Conservation (phyloP, 2,797 vertebrate species). For the Spondyliosoma cantharus region DNA sequence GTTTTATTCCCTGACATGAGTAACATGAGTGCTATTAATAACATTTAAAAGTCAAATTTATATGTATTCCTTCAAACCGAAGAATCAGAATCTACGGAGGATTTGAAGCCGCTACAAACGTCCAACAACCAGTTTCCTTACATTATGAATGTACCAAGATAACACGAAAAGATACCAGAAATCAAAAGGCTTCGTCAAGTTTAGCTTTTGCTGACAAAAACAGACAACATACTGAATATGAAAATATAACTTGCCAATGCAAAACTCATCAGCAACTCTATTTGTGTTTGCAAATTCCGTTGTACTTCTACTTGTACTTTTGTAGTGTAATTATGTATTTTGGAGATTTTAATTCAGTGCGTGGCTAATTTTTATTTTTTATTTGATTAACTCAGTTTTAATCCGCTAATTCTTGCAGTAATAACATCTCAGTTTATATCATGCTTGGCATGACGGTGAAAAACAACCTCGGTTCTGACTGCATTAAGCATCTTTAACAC, state of each 20-base stretch:
- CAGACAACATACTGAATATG: background rate
- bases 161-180: background rate
- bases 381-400: conserved; percentile 1
- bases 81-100: background rate
- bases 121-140: background rate
- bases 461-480: conserved; percentile 22
- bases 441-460: background rate
- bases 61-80: background rate
- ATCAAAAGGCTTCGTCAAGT: background rate
- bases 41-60: background rate
- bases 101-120: background rate
- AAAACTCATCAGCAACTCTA: conserved; percentile 1
- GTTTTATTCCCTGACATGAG: background rate
- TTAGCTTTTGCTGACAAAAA: background rate
- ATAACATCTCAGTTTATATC: conserved; percentile 15
- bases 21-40: background rate
- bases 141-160: background rate
- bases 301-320: background rate
- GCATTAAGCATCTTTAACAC: background rate
- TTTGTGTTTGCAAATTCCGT: background rate
- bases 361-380: background rate
- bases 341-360: background rate
- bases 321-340: conserved; percentile 19
- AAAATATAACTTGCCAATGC: background rate
- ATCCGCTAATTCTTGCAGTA: background rate